Conservation (phyloP, 2,888 invertebrate species). For the Eledona agricola region DNA sequence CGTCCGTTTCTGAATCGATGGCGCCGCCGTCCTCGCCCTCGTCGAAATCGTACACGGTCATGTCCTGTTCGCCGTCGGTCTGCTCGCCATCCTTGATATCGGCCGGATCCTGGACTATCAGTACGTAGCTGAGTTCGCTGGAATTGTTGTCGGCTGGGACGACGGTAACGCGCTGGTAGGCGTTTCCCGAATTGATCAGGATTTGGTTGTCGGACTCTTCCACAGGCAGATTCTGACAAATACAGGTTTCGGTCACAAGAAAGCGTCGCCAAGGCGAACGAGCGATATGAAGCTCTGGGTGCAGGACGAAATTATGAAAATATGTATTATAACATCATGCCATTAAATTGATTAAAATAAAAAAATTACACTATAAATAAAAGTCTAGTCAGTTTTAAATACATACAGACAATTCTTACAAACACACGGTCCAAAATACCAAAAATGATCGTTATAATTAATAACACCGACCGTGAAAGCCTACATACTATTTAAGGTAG, state of each 20-base stretch:
- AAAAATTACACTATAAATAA: too few species aligned
- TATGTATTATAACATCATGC: too few species aligned
- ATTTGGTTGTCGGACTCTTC: slow-evolving; percentile 60
- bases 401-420: too few species aligned
- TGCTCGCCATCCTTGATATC: slow-evolving; percentile 64
- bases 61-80: slow-evolving; percentile 65
- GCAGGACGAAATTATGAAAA: too few species aligned
- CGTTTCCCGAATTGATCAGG: slow-evolving; percentile 68
- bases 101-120: slow-evolving; percentile 78
- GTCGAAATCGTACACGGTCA: slow-evolving; percentile 80
- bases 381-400: too few species aligned
- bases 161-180: slow-evolving; percentile 84
- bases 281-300: too few species aligned
- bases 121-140: slow-evolving; percentile 87
- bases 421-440: too few species aligned
- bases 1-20: slow-evolving; percentile 71
- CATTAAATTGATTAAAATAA: too few species aligned
- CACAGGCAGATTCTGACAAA: slow-evolving; percentile 32
- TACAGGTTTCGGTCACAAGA: slow-evolving; percentile 2
- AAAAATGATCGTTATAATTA: too few species aligned
- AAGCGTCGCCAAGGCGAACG: too few species aligned
- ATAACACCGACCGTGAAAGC: too few species aligned
- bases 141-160: slow-evolving; percentile 80
- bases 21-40: slow-evolving; percentile 68
- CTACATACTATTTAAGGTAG: too few species aligned